Conservation (phyloP, 2,797 vertebrate genomes). For the Setipinna tenuifilis region DNA sequence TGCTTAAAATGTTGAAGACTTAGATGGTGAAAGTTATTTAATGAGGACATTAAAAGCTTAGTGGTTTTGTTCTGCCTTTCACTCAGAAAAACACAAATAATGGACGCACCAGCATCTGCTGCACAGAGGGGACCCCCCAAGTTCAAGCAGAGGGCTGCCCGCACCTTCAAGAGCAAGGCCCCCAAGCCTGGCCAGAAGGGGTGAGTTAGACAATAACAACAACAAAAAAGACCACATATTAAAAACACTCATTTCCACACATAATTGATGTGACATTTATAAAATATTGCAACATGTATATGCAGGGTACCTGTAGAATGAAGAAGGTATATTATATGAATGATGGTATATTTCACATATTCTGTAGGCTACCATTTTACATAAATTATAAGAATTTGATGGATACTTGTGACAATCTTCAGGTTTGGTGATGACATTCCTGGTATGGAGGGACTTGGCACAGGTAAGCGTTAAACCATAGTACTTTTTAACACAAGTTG, state of each 20-base stretch:
- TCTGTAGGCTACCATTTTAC: background rate
- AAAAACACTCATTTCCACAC: too few relatives aligned
- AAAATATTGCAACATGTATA: too few relatives aligned
- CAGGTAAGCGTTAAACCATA: constrained; percentile 47
- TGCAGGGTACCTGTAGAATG: too few relatives aligned
- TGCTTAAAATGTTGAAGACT: too few relatives aligned
- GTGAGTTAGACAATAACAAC: constrained; percentile 27
- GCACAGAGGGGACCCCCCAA: constrained; percentile 61
- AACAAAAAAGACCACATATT: too few relatives aligned
- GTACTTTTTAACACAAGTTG: too few relatives aligned
- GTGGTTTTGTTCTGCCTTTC: background rate
- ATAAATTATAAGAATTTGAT: background rate
- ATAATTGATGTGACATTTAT: too few relatives aligned
- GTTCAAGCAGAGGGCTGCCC: constrained; percentile 61
- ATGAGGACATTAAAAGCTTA: too few relatives aligned
- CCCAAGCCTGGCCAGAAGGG: constrained; percentile 67
- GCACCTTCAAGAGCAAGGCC: constrained; percentile 68
- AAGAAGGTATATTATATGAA: too few relatives aligned
- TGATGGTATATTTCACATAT: too few relatives aligned
- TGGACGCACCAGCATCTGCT: constrained; percentile 43
- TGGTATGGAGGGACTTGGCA: constrained; percentile 84
- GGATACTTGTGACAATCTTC: too few relatives aligned
- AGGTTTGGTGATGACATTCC: constrained; percentile 89
- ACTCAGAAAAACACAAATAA: constrained; percentile 28
- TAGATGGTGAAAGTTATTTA: too few relatives aligned